phyloP scores from a whole-genome alignment of 1,140 invertebrate genomes.

The Drosophila truncata region DNA sequence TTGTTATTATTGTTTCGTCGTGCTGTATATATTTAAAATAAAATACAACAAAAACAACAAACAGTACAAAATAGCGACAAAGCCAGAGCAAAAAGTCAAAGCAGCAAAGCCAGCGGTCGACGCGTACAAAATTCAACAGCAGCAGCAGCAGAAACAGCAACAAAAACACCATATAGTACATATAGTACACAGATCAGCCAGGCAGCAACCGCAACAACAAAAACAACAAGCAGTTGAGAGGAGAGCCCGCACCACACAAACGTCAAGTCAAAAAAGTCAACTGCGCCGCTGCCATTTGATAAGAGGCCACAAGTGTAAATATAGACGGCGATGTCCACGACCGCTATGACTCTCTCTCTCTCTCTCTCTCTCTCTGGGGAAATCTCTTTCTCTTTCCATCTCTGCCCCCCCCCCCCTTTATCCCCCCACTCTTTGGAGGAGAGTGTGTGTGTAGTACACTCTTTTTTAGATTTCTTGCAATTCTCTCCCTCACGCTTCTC shows the following conservation, averaged over 20 bases:
- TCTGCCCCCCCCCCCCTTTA: neutral
- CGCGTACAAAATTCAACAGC: constrained; percentile 79
- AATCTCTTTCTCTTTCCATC: constrained; percentile 14
- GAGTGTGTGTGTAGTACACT: constrained; percentile 14
- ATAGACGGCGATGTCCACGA: constrained; percentile 80
- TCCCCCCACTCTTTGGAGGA: neutral
- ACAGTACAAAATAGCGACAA: constrained; percentile 17
- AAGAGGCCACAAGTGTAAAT: constrained; percentile 84
- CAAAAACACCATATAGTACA: constrained; percentile 35
- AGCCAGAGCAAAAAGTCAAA: constrained; percentile 79
- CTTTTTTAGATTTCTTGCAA: constrained; percentile 49
- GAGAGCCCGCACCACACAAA: constrained; percentile 70
- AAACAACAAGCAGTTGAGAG: constrained; percentile 42
- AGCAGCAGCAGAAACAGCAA: constrained; percentile 35
- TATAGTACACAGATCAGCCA: constrained; percentile 79
- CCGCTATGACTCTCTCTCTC: constrained; percentile 59
- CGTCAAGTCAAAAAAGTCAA: constrained; percentile 84
- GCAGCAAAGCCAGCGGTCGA: constrained; percentile 72
- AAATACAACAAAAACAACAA: constrained; percentile 17
- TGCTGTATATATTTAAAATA: constrained; percentile 45
- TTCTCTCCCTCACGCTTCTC: constrained; percentile 40
- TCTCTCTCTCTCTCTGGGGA: neutral
- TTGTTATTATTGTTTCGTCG: neutral
- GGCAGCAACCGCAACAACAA: constrained; percentile 43
- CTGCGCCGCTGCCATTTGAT: constrained; percentile 83